Evolutionary conservation across 92 coral and sea anemone species (phyloP).

Genomic region (Actinostola sp.): DNA sequence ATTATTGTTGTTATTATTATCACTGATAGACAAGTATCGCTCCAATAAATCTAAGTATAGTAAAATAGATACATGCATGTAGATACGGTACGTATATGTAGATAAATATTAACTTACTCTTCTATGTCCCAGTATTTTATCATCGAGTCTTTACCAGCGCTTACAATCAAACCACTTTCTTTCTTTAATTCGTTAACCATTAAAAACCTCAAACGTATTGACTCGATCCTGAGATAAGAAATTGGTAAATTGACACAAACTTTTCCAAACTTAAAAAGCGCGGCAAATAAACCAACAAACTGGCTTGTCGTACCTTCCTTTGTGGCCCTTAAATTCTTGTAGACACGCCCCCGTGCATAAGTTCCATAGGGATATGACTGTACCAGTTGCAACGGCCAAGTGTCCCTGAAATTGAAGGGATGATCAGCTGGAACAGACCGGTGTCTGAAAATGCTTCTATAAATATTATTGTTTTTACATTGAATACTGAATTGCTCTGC

Average conservation of each 20-base stretch:
- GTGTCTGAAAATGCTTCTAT: too few relatives aligned
- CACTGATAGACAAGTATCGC: too few relatives aligned
- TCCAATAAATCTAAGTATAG: too few relatives aligned
- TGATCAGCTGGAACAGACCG: too few relatives aligned
- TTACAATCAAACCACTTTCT: constrained; percentile 85
- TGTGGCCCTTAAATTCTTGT: constrained; percentile 87
- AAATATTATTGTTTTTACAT: too few relatives aligned
- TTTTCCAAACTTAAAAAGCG: too few relatives aligned
- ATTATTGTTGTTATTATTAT: too few relatives aligned
- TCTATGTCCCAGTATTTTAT: constrained; percentile 96
- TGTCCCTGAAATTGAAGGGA: constrained; percentile 57
- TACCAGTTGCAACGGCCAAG: constrained; percentile 83
- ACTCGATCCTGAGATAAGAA: constrained; percentile 65
- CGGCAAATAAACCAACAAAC: too few relatives aligned
- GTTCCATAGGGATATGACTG: constrained; percentile 83
- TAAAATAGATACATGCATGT: too few relatives aligned
- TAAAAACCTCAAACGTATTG: constrained; percentile 75
- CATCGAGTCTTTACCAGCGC: constrained; percentile 94
- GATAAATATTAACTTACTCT: constrained; percentile 48
- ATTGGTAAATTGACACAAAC: too few relatives aligned
- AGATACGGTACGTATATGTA: too few relatives aligned
- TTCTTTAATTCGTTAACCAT: constrained; percentile 88
- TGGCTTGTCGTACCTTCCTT: constrained; percentile 61
- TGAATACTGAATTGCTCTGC: too few relatives aligned
- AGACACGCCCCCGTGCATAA: constrained; percentile 72